phyloP scores from a whole-genome alignment of 64 coral and sea anemone species.

The Montipora foliosa region DNA sequence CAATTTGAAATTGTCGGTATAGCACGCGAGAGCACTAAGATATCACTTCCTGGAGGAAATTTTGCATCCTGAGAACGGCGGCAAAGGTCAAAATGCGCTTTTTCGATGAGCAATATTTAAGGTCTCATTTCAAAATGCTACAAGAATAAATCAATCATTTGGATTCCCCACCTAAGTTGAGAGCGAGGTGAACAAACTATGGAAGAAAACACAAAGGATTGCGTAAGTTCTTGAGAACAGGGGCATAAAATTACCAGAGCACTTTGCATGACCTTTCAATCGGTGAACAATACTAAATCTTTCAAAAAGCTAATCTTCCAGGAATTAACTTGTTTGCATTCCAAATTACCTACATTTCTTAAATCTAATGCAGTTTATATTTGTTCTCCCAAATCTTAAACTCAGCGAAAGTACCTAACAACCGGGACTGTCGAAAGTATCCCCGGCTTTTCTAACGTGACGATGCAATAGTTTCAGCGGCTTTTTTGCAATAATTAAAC shows the following conservation, averaged over 20 bases:
- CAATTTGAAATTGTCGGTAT: neutral
- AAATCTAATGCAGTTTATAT: neutral
- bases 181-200: neutral
- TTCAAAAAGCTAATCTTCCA: neutral
- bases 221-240: neutral
- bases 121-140: neutral
- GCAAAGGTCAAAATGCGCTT: neutral
- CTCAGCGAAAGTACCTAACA: neutral
- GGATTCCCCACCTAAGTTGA: neutral
- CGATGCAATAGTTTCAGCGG: slow-evolving; percentile 9
- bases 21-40: neutral
- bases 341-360: neutral
- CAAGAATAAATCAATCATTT: slow-evolving; percentile 7
- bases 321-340: neutral
- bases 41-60: neutral
- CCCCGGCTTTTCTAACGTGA: neutral
- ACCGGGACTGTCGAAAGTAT: neutral
- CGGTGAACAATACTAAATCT: slow-evolving; percentile 16
- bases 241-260: neutral
- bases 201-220: slow-evolving; percentile 8
- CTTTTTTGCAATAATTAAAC: neutral
- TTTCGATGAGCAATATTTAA: neutral
- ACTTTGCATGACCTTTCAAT: slow-evolving; percentile 21
- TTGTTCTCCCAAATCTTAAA: neutral
- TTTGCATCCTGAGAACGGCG: neutral